Conservation (phyloP, 2,888 invertebrate species). For the Ichneumon xanthorius region DNA sequence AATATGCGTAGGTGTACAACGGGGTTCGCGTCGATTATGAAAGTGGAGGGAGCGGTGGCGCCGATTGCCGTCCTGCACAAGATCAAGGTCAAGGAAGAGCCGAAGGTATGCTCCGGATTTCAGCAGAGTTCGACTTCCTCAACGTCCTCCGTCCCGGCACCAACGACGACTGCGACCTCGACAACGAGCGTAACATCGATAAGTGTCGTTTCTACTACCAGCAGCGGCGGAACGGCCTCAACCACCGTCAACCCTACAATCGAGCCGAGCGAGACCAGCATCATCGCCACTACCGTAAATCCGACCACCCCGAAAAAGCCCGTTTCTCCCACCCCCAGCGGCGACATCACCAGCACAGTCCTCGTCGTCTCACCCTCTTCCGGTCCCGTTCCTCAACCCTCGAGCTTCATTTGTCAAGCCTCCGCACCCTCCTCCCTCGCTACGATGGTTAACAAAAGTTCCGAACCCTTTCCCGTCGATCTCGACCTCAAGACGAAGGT, state of each 20-base stretch:
- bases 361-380: slow-evolving; percentile 55
- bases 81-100: slow-evolving; percentile 83
- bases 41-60: slow-evolving; percentile 79
- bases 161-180: slow-evolving; percentile 60
- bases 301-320: slow-evolving; percentile 66
- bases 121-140: slow-evolving; percentile 70
- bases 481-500: slow-evolving; percentile 79
- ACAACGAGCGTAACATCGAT: slow-evolving; percentile 66
- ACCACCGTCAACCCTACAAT: slow-evolving; percentile 63
- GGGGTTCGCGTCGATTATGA: slow-evolving; percentile 76
- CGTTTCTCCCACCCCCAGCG: slow-evolving; percentile 48
- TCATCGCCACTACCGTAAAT: slow-evolving; percentile 63
- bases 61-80: slow-evolving; percentile 77
- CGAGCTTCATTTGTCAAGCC: slow-evolving; percentile 76
- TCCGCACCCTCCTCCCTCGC: slow-evolving; percentile 64
- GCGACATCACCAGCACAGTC: slow-evolving; percentile 57
- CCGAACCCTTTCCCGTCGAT: slow-evolving; percentile 78
- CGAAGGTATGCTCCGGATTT: slow-evolving; percentile 79
- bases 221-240: slow-evolving; percentile 62
- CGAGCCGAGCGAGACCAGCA: slow-evolving; percentile 67
- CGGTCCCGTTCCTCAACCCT: slow-evolving; percentile 70
- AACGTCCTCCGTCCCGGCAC: slow-evolving; percentile 37
- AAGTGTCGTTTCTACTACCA: slow-evolving; percentile 40
- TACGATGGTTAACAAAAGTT: slow-evolving; percentile 71
- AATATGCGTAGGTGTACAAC: slow-evolving; percentile 39